Evolutionary conservation across 2,888 invertebrate species (phyloP).

Genomic region (Ditula angustiorana): DNA sequence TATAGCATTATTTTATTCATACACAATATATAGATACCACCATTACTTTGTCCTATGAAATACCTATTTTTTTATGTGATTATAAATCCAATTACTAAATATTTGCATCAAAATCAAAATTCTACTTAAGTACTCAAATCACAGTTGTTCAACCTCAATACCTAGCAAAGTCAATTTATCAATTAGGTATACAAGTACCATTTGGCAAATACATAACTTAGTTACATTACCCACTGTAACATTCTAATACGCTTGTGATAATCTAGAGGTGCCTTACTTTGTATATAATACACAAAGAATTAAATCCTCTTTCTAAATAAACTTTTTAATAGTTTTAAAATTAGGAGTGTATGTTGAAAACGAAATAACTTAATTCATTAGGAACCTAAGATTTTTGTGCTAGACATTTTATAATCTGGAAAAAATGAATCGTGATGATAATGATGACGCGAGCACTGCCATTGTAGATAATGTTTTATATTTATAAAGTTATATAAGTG

Average conservation of each 20-base stretch:
- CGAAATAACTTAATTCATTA: neutral
- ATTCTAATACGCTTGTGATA: constrained; percentile 31
- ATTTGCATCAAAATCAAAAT: neutral
- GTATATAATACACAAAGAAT: constrained; percentile 13
- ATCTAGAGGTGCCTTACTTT: constrained; percentile 19
- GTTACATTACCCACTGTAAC: constrained; percentile 5
- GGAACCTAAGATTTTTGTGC: constrained; percentile 2
- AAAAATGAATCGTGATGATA: constrained; percentile 19
- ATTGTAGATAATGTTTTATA: constrained; percentile 72
- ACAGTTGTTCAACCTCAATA: neutral
- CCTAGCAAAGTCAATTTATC: too few relatives aligned
- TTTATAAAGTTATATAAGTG: constrained; percentile 41
- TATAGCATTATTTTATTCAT: constrained; percentile 35
- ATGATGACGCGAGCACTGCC: constrained; percentile 70
- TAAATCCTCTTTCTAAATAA: neutral
- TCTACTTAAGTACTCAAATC: neutral
- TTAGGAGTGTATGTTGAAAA: neutral
- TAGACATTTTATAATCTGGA: neutral
- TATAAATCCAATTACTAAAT: neutral
- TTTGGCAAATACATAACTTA: neutral
- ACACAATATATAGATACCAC: neutral
- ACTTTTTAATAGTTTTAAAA: neutral
- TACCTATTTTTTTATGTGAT: neutral
- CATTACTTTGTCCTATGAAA: neutral
- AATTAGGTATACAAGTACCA: neutral